These are phyloP conservation scores for Ophion costatus DNA, from an alignment of 2,888 invertebrate species.

Conservation along the genomic window DNA sequence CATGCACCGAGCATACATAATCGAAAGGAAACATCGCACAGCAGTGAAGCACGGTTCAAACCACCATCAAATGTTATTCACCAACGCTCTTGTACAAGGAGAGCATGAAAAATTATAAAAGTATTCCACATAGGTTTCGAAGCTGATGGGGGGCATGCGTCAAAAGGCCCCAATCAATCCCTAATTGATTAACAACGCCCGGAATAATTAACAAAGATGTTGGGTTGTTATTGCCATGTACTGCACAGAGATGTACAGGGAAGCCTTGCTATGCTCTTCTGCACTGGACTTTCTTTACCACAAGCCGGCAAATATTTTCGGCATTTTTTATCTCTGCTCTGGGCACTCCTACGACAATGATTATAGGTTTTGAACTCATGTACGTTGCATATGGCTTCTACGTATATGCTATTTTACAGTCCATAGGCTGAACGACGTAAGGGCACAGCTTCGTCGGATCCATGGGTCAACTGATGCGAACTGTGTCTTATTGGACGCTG, in stretches of 20 bases:
- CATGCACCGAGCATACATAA: conserved; percentile 1
- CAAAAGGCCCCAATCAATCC: too few relatives aligned
- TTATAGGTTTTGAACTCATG: conserved; percentile 5
- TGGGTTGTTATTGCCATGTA: too few relatives aligned
- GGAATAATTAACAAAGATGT: too few relatives aligned
- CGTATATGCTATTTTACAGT: conserved; percentile 3
- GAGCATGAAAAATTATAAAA: too few relatives aligned
- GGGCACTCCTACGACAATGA: not conserved
- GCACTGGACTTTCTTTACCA: too few relatives aligned
- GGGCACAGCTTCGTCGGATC: not conserved
- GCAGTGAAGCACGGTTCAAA: conserved; percentile 1
- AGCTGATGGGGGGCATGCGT: too few relatives aligned
- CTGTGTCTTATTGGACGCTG: not conserved
- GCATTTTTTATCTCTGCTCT: not conserved
- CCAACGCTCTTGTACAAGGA: not conserved
- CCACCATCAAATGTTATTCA: not conserved
- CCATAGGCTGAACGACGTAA: not conserved
- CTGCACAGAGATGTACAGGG: too few relatives aligned
- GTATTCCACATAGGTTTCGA: too few relatives aligned
- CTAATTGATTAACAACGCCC: too few relatives aligned
- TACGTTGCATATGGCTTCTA: not conserved
- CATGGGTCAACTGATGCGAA: not conserved
- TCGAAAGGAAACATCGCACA: conserved; percentile 21
- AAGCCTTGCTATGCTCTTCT: too few relatives aligned
- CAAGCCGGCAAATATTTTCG: conserved; percentile 1